Percentiles rank a stretch among this genome's conserved stretches.
phyloP scores from a whole-genome alignment of 2,797 vertebrate genomes.

The Pangasius krempfi region DNA sequence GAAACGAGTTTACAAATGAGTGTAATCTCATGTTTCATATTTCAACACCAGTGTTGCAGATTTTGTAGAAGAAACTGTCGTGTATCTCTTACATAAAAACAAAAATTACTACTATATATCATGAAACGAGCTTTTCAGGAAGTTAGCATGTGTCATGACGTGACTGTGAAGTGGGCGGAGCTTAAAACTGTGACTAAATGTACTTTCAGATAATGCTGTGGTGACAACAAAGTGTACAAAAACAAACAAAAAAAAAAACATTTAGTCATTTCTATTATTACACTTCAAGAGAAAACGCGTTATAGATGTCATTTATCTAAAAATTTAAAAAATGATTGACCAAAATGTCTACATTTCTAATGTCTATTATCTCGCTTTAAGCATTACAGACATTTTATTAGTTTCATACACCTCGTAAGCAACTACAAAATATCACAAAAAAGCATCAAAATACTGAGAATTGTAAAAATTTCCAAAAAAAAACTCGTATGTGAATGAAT shows the following conservation, averaged over 20 bases:
- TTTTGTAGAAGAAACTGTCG: neutral
- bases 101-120: neutral
- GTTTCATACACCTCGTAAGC: neutral
- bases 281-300: no score
- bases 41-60: no score
- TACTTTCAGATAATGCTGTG: neutral
- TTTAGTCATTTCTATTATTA: neutral
- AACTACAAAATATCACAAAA: neutral
- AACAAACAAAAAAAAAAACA: neutral
- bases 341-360: neutral
- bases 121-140: neutral
- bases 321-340: neutral
- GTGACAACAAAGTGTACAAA: neutral
- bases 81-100: neutral
- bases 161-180: neutral
- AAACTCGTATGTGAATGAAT: neutral
- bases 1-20: neutral
- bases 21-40: no score
- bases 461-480: neutral
- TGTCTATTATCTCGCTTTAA: neutral
- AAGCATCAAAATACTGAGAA: neutral
- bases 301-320: neutral
- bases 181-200: neutral
- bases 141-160: neutral
- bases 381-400: neutral